phyloP scores from a whole-genome alignment of 2,888 invertebrate genomes.

The Hedya salicella region DNA sequence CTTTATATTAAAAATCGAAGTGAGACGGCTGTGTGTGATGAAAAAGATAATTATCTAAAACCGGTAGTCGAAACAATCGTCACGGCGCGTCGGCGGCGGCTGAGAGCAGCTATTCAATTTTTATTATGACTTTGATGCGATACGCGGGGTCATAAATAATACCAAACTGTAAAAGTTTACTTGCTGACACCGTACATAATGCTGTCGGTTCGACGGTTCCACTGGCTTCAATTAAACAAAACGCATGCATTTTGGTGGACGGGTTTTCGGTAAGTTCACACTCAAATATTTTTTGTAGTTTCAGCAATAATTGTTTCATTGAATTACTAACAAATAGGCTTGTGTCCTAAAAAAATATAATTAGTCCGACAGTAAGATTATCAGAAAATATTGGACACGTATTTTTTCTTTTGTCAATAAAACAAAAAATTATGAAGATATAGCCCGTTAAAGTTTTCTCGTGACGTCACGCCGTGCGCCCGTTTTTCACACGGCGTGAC shows the following conservation, averaged over 20 bases:
- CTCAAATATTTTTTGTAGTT: neutral
- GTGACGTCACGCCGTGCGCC: too few species aligned
- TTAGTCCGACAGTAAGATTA: too few species aligned
- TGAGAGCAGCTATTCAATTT: constrained; percentile 52
- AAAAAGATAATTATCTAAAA: constrained; percentile 67
- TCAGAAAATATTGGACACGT: too few species aligned
- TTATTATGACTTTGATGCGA: constrained; percentile 45
- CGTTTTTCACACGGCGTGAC: too few species aligned
- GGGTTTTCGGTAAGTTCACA: neutral
- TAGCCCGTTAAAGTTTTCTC: too few species aligned
- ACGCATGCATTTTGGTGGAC: neutral
- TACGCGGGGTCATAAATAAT: constrained; percentile 30
- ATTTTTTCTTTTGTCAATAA: too few species aligned
- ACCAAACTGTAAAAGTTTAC: constrained; percentile 30
- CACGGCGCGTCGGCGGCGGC: constrained; percentile 66
- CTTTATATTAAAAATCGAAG: constrained; percentile 82
- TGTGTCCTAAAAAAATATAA: too few species aligned
- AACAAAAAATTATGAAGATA: too few species aligned
- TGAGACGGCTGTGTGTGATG: constrained; percentile 49
- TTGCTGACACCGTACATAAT: constrained; percentile 14
- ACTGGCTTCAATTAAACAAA: neutral
- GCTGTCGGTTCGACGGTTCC: neutral
- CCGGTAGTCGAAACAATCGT: constrained; percentile 78
- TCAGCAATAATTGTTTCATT: too few species aligned
- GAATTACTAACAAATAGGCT: too few species aligned